Evolutionary conservation across 2,888 invertebrate species (phyloP), one percentile per base, ranked within the genome.

Genomic region (Drosophila infuscata): DNA sequence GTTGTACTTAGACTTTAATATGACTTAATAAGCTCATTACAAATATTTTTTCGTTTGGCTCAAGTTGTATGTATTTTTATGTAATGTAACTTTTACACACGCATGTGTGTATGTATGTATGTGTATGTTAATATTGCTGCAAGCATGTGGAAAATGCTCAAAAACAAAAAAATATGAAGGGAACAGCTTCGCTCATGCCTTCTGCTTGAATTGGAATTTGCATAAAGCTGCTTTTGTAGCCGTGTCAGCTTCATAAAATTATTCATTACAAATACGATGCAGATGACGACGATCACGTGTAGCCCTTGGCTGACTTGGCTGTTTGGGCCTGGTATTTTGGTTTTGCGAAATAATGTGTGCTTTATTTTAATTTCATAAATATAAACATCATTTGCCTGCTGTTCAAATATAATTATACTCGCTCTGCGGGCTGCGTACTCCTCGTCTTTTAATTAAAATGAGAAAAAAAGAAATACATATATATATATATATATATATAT

Each of bases 1-100:
- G 81, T 75, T 90, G 89, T 90, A 83, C 89, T 88, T 86, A 72
- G 84, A 74, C 90, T 87, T 90, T 89, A 83, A 90, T 87, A 79
- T 86, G 89, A 86, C 89, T 87, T 86, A 81, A 90, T 87, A 90
- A 86, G 81, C 90, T 90, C 83, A 88, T 90, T 90, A 83, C 81
- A 83, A 75, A 78, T 80, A 67, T 70, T 57, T 15, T 89, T 79
- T 59, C 61, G 68, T 41, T 57, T 60, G 33, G 20, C 29, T 51
- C 30, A 35, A 30, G 11, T 36, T 36, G 43, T 53, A 17, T 41
- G 72, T 52, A 9, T 15, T 8, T 46, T 15, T 46, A 25, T 15
- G 20, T 63, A 80, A 79, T 85, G 90, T 81, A 82, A 88, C 79
- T 81, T 46, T 74, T 61, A 74, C 70, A 53, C n/a, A 32, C 54